These are phyloP conservation scores for Euglossa dilemma DNA, from an alignment of 1,140 invertebrate genomes.

Conservation along the genomic window DNA sequence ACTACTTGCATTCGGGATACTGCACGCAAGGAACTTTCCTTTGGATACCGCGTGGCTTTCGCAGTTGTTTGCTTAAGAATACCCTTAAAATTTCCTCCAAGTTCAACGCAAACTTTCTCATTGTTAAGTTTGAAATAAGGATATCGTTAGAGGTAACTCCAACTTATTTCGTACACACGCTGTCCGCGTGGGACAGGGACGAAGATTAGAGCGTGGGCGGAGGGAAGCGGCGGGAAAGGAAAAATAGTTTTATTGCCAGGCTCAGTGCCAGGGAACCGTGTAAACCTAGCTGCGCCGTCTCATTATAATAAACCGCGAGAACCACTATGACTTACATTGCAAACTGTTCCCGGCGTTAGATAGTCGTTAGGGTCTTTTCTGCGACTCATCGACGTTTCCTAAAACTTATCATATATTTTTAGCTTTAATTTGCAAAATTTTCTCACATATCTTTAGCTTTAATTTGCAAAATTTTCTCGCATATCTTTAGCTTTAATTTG, in stretches of 20 bases:
- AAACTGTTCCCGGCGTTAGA: conserved; percentile 54
- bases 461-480: too few relatives aligned
- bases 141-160: conserved; percentile 24
- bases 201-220: not conserved
- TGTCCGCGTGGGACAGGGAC: not conserved
- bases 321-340: conserved; percentile 50
- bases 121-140: conserved; percentile 36
- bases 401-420: not conserved
- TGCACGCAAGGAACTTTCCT: not conserved
- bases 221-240: conserved; percentile 39
- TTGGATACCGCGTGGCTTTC: not conserved
- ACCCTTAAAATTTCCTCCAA: conserved; percentile 20
- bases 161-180: conserved; percentile 13
- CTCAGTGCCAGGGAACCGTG: conserved; percentile 68
- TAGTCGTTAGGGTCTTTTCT: conserved; percentile 17
- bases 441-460: too few relatives aligned
- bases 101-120: conserved; percentile 12
- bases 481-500: too few relatives aligned
- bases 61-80: conserved; percentile 34
- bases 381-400: not conserved
- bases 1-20: conserved; percentile 15
- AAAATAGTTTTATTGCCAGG: conserved; percentile 65
- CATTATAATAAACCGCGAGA: conserved; percentile 69
- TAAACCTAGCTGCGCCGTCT: conserved; percentile 61
- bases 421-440: too few relatives aligned